These are phyloP conservation scores for Ctenochaetus hawaiiensis DNA, from an alignment of 2,797 vertebrate genomes.

Conservation along the genomic window DNA sequence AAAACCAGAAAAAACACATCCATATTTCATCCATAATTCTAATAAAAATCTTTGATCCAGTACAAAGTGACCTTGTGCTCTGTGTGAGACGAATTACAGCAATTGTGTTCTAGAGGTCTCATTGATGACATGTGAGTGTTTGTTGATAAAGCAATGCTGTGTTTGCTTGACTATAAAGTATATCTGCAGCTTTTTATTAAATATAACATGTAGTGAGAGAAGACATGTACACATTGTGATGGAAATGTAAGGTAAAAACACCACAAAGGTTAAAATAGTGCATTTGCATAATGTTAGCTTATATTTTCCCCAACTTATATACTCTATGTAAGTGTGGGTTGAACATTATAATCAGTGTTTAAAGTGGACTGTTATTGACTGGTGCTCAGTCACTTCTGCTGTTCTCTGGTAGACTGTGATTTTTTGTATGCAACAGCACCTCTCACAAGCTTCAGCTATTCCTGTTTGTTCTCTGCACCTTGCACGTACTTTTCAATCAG, in stretches of 20 bases:
- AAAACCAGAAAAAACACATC: slow-evolving; percentile 5
- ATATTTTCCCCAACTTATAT: background rate
- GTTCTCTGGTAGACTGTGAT: too few species aligned
- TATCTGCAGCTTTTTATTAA: background rate
- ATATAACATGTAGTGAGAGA: background rate
- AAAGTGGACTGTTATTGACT: too few species aligned
- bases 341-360: background rate
- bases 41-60: background rate
- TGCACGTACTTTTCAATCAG: too few species aligned
- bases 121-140: slow-evolving; percentile 7
- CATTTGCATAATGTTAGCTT: background rate
- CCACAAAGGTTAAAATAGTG: background rate
- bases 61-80: background rate
- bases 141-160: background rate
- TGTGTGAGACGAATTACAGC: background rate
- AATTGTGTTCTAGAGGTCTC: background rate
- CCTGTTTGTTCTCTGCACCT: too few species aligned
- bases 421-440: too few species aligned
- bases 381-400: too few species aligned
- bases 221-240: background rate
- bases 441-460: too few species aligned
- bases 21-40: background rate
- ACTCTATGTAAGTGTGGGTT: background rate
- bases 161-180: background rate
- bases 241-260: too few species aligned